A percentile compares a stretch with the other conserved stretches of the same genome.
Evolutionary conservation across 2,888 invertebrate genomes (phyloP).

Genomic region (Marronus borbonicus): DNA sequence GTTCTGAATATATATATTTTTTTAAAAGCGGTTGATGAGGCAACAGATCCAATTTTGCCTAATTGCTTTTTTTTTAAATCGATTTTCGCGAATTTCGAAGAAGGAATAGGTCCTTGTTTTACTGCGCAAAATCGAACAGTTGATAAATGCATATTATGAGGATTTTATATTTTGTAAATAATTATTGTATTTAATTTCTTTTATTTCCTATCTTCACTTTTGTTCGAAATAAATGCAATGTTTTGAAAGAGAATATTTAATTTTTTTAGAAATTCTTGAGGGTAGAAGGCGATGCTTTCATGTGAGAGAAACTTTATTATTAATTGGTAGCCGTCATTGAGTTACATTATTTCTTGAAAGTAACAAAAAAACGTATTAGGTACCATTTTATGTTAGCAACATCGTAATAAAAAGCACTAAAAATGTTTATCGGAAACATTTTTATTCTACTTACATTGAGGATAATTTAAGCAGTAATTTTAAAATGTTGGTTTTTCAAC

Average conservation of each 20-base stretch:
- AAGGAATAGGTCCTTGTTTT: not conserved
- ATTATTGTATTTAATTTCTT: constrained; percentile 23
- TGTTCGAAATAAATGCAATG: constrained; percentile 36
- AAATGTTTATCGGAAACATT: too few species aligned
- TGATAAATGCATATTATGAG: not conserved
- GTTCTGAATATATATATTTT: not conserved
- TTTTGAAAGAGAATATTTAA: not conserved
- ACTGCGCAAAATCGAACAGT: not conserved
- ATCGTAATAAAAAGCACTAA: too few species aligned
- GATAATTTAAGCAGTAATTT: too few species aligned
- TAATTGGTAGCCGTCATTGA: too few species aligned
- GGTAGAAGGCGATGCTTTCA: too few species aligned
- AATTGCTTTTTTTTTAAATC: constrained; percentile 1
- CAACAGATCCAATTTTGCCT: not conserved
- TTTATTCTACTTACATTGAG: too few species aligned
- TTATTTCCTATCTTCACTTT: constrained; percentile 4
- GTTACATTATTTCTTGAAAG: too few species aligned
- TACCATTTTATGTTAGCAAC: too few species aligned
- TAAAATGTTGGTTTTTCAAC: too few species aligned
- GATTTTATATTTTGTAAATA: constrained; percentile 43
- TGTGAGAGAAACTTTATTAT: too few species aligned
- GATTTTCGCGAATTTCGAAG: not conserved
- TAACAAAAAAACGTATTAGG: too few species aligned
- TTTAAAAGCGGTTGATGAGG: not conserved
- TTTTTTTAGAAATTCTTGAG: not conserved